These are phyloP conservation scores for Silurus glanis DNA, from an alignment of 2,113 vertebrate species.

Conservation along the genomic window DNA sequence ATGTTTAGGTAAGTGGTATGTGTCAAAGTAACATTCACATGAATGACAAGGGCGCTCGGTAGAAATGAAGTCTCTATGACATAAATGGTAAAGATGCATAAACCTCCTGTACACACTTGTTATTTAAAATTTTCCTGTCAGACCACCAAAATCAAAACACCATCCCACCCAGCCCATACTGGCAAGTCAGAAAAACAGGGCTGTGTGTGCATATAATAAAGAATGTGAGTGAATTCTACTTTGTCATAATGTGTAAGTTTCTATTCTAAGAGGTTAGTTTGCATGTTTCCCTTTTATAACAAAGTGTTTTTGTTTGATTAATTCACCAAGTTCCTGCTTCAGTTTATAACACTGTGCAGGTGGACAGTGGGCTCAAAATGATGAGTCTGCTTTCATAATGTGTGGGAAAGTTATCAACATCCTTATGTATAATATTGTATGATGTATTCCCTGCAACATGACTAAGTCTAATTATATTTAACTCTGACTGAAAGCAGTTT, in stretches of 20 bases:
- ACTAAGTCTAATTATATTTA: neutral
- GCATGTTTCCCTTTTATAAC: neutral
- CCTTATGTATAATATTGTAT: neutral
- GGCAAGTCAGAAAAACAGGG: neutral
- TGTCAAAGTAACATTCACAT: too few species aligned
- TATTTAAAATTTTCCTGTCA: constrained; percentile 10
- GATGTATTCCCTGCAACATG: neutral
- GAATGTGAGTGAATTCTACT: neutral
- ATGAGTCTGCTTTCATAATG: neutral
- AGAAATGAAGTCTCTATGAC: neutral
- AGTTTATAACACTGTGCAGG: neutral
- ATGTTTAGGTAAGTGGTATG: too few species aligned
- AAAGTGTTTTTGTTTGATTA: neutral
- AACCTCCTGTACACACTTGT: neutral
- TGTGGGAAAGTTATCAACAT: neutral
- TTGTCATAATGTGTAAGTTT: constrained; percentile 10
- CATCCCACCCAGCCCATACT: neutral
- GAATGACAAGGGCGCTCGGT: too few species aligned
- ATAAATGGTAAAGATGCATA: neutral
- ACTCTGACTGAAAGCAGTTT: neutral
- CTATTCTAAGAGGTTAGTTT: neutral
- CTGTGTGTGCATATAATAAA: neutral
- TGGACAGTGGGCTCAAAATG: neutral
- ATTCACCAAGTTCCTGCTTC: neutral
- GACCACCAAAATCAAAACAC: neutral